Percentiles rank a stretch among this genome's conserved stretches.
Conservation (phyloP, 35 echinoderm and acorn worm genomes). For the Amphiura filiformis region DNA sequence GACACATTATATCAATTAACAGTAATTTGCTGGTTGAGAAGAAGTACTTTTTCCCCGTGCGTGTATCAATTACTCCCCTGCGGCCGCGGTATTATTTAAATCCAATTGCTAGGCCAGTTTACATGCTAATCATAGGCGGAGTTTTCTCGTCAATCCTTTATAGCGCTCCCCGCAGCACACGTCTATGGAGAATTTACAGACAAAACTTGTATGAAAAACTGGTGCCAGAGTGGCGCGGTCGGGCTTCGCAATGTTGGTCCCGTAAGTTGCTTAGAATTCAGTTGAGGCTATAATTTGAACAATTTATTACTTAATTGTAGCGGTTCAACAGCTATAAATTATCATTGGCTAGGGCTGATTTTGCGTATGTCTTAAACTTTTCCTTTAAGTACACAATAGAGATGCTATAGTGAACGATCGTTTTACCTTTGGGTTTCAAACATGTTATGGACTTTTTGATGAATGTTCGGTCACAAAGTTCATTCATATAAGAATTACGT, state of each 20-base stretch:
- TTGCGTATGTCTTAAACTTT: constrained; percentile 4
- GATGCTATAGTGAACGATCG: neutral
- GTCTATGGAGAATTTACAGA: constrained; percentile 17
- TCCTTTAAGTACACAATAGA: constrained; percentile 2
- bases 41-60: constrained; percentile 14
- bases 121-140: constrained; percentile 10
- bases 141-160: neutral
- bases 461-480: neutral
- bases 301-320: constrained; percentile 25
- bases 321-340: constrained; percentile 13
- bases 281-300: constrained; percentile 14
- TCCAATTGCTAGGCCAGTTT: constrained; percentile 19
- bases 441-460: neutral
- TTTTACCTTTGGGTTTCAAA: neutral
- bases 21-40: constrained; percentile 16
- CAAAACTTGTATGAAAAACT: neutral
- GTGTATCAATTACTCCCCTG: constrained; percentile 25
- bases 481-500: neutral
- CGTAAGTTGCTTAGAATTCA: constrained; percentile 25
- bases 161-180: constrained; percentile 2
- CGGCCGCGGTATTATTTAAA: constrained; percentile 21
- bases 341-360: neutral
- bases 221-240: constrained; percentile 27
- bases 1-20: constrained; percentile 41
- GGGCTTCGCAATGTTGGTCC: neutral